Evolutionary conservation across 2,113 vertebrate genomes (phyloP).

Genomic region (Chaenogobius annularis): DNA sequence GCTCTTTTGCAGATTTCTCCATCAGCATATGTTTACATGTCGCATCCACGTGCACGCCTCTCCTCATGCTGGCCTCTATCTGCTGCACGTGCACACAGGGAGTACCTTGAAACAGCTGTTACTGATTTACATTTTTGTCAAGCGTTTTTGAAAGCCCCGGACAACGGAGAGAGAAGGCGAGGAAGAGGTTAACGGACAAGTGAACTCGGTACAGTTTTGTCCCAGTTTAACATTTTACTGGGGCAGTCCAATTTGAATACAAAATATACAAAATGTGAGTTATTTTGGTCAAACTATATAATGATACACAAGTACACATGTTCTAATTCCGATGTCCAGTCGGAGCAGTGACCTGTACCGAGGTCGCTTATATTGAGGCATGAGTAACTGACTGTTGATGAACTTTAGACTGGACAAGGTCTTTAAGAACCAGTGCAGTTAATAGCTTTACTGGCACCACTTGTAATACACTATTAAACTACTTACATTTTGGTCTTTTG

Average conservation of each 20-base stretch:
- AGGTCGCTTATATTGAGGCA: background rate
- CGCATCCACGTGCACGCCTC: conserved; percentile 1
- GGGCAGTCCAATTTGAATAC: background rate
- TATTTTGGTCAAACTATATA: background rate
- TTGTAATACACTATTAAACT: background rate
- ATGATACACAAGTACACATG: background rate
- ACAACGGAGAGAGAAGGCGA: background rate
- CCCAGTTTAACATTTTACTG: background rate
- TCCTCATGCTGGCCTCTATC: conserved; percentile 11
- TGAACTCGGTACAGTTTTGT: conserved; percentile 9
- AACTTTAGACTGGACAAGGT: background rate
- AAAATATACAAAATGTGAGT: background rate
- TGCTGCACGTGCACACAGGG: conserved; percentile 34
- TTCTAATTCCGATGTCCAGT: background rate
- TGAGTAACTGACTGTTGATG: background rate
- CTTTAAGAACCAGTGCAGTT: background rate
- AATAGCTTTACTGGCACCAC: background rate
- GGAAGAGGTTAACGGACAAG: background rate
- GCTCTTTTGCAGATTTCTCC: background rate
- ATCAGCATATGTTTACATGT: conserved; percentile 11
- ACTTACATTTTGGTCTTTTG: background rate
- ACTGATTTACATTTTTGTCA: conserved; percentile 63
- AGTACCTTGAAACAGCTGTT: conserved; percentile 54
- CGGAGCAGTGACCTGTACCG: too few species aligned
- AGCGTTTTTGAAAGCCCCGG: conserved; percentile 30